Evolutionary conservation across 2,888 invertebrate genomes (phyloP).

Genomic region (Leucoma salicis): DNA sequence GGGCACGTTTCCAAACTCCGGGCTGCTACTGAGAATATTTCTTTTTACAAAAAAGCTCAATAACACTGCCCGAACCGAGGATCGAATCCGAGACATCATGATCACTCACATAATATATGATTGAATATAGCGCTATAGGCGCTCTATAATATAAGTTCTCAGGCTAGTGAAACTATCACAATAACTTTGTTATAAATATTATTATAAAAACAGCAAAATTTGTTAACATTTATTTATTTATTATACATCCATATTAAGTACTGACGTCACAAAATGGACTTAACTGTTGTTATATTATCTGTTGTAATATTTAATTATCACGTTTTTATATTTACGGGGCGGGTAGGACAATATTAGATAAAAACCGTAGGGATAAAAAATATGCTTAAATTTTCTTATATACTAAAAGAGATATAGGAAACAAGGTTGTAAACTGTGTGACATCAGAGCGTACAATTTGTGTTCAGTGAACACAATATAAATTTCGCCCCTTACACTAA

Average conservation of each 20-base stretch:
- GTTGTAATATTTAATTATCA: constrained; percentile 26
- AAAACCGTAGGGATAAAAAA: constrained; percentile 11
- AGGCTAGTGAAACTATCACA: too few species aligned
- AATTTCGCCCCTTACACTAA: constrained; percentile 11
- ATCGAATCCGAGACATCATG: too few species aligned
- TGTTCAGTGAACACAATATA: constrained; percentile 1
- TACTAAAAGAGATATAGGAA: constrained; percentile 9
- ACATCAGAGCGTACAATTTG: constrained; percentile 14
- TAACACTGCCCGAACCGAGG: too few species aligned
- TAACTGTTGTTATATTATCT: constrained; percentile 25
- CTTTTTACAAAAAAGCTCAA: too few species aligned
- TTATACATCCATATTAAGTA: constrained; percentile 11
- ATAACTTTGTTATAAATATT: too few species aligned
- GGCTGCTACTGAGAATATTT: too few species aligned
- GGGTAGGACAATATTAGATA: constrained; percentile 6
- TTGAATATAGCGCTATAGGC: too few species aligned
- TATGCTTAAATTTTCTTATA: constrained; percentile 8
- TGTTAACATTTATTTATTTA: too few species aligned
- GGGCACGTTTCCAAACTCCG: too few species aligned
- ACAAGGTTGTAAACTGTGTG: constrained; percentile 11
- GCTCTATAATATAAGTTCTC: too few species aligned
- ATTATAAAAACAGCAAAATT: too few species aligned
- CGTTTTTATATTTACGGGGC: constrained; percentile 23
- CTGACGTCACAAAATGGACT: constrained; percentile 12
- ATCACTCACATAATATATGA: too few species aligned